Evolutionary conservation across 2,113 vertebrate species (phyloP), one percentile per base, ranked within the genome.

Genomic region (Saimiri boliviensis): DNA sequence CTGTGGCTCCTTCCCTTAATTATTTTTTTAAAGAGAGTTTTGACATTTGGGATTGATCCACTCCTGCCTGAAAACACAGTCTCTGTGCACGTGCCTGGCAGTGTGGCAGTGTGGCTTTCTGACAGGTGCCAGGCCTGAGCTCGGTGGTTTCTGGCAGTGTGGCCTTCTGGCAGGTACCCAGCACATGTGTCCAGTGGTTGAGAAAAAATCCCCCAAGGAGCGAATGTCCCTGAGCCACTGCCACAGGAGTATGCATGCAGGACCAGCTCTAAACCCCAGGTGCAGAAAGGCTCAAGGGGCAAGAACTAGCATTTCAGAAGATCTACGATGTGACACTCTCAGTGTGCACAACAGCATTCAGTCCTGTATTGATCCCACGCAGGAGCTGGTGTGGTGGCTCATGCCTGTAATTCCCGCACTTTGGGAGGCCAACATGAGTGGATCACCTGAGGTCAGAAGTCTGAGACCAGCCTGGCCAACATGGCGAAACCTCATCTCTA

Each of bases 331-430:
- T 7, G 13, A 35, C 2, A 37, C 85, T 7, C 13, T 23, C 25
- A 25, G 25, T n/a, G 25, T 52, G 70, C 9, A 2, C 73, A 1
- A 14, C 40, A 20, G 37, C 35, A 8, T n/a, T 40, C 45, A 2
- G 79, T 49, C 58, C 85, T 56, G 68, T 58, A 81, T 74, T 81
- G 56, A 86, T 86, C 56, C 71, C 79, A 52, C 42, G 25, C 76
- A 54, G 82, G 66, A 66, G 58, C 11, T 0, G 6, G 30, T 66
- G 20, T 10, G 14, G 49, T 49, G 58, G 58, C 25, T 30, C 58
- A 60, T 1, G 11, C 25, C 58, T 60, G 58, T 30, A 30, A 60
- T 60, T 12, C 25, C 25, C 27, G 25, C 58, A 60, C 58, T 60
- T 0, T 30, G 25, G 11, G 25, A 60, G 58, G 58, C 58, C 25